Evolutionary conservation across 1,140 invertebrate genomes (phyloP).

Genomic region (Brachionus sp.): DNA sequence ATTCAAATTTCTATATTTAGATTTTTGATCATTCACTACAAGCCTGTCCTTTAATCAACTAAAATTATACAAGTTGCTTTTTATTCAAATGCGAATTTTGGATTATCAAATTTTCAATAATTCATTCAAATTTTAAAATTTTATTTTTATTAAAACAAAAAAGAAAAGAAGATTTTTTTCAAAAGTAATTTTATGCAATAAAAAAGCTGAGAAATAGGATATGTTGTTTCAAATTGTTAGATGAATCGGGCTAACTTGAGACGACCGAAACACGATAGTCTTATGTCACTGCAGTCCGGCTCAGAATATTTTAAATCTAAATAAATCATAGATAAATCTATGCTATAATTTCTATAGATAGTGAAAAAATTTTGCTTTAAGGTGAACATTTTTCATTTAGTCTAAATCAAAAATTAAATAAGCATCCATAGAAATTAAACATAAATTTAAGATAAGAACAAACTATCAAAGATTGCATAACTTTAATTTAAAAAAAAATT

Average conservation of each 20-base stretch:
- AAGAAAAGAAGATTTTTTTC: background rate
- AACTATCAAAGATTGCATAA: constrained; percentile 33
- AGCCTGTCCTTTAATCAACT: background rate
- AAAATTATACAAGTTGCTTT: background rate
- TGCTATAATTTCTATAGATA: background rate
- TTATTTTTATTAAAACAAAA: background rate
- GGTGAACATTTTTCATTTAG: background rate
- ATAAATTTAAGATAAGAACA: background rate
- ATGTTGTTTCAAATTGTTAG: background rate
- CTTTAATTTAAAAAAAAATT: background rate
- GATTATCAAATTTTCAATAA: background rate
- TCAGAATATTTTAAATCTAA: background rate
- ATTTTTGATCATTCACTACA: background rate
- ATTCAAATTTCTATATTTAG: background rate
- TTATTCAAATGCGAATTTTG: background rate
- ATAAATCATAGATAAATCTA: background rate
- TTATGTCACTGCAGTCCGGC: background rate
- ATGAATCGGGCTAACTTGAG: background rate
- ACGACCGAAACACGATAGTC: background rate
- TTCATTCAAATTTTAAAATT: background rate
- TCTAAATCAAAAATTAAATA: constrained; percentile 8
- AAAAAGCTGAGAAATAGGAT: background rate
- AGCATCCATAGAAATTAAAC: background rate
- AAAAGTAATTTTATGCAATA: background rate
- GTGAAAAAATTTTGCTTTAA: background rate